These are phyloP conservation scores for Corvus cornix DNA, from an alignment of 2,113 vertebrate genomes.

Conservation along the genomic window DNA sequence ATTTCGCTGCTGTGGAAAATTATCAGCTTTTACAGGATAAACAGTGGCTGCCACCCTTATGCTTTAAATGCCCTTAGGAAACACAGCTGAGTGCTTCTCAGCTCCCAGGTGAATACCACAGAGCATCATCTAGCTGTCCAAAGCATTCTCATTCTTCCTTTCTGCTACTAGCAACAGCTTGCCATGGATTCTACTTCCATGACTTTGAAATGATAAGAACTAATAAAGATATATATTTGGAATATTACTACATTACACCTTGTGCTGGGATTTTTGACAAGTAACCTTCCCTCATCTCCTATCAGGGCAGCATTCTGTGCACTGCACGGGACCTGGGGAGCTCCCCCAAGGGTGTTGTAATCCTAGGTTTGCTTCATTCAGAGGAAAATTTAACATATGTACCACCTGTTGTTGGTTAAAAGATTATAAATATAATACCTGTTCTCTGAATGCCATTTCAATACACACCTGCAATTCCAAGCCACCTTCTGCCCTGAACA, in stretches of 20 bases:
- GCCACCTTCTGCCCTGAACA: conserved; percentile 11
- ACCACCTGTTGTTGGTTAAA: background rate
- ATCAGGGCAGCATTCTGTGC: background rate
- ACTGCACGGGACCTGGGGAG: background rate
- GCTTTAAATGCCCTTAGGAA: background rate
- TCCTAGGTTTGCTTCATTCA: background rate
- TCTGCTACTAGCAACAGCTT: background rate
- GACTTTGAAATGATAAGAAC: background rate
- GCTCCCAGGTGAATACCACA: background rate
- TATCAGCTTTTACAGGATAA: background rate
- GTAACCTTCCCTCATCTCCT: background rate
- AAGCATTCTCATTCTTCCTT: background rate
- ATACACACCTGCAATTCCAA: background rate
- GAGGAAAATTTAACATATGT: background rate
- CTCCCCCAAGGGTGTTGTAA: background rate
- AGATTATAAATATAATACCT: background rate
- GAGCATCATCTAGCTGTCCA: background rate
- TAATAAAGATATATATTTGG: background rate
- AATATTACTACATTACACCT: background rate
- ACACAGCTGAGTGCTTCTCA: background rate
- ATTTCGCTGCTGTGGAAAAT: background rate
- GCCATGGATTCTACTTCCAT: background rate
- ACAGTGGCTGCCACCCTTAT: background rate
- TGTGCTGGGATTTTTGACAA: no score
- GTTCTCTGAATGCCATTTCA: background rate